Evolutionary conservation across 2,888 invertebrate species (phyloP).

Genomic region (Diarsia dahlii): DNA sequence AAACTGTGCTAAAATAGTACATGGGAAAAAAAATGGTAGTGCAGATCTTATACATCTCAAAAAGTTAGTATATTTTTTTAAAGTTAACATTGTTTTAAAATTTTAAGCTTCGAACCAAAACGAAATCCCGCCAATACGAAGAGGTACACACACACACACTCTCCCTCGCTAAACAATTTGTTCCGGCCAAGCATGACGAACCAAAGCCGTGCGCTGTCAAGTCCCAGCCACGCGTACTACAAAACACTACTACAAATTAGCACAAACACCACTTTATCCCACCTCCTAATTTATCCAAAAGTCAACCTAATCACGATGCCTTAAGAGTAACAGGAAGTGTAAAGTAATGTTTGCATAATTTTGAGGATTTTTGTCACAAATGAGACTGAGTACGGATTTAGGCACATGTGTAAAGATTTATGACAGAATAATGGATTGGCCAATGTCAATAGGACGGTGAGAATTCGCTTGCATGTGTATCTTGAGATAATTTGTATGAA

Average conservation of each 20-base stretch:
- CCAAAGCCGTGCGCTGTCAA: conserved; percentile 82
- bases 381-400: conserved; percentile 74
- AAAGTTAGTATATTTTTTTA: no score
- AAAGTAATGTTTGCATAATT: conserved; percentile 50
- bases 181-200: conserved; percentile 88
- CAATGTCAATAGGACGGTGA: conserved; percentile 53
- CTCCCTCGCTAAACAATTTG: conserved; percentile 86
- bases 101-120: conserved; percentile 30
- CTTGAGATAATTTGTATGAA: conserved; percentile 14
- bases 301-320: conserved; percentile 46
- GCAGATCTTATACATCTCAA: no score
- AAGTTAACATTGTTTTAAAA: neutral
- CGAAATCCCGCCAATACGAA: conserved; percentile 22
- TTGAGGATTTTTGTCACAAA: conserved; percentile 66
- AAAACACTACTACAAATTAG: conserved; percentile 77
- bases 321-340: conserved; percentile 41
- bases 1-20: neutral
- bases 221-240: conserved; percentile 83
- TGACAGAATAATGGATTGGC: conserved; percentile 72
- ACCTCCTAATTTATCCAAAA: conserved; percentile 40
- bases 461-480: conserved; percentile 46
- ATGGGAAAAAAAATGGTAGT: neutral
- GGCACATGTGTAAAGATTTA: conserved; percentile 80
- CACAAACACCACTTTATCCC: conserved; percentile 57
- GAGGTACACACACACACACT: conserved; percentile 58